Evolutionary conservation across 2,113 vertebrate species (phyloP).

Genomic region (Himantopus leucocephalus): DNA sequence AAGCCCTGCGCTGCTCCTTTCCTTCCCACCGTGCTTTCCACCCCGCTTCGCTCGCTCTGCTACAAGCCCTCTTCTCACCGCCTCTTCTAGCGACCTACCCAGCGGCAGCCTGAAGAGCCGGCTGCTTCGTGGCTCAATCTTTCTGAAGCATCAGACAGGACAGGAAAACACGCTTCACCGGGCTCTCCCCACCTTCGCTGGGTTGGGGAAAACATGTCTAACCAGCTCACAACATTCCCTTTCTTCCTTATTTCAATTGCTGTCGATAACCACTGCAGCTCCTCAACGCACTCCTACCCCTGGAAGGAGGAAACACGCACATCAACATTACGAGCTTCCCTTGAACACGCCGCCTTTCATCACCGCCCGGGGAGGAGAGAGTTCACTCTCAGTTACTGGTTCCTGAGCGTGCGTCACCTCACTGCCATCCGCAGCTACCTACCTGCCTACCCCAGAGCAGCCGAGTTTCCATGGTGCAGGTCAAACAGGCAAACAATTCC

Average conservation of each 20-base stretch:
- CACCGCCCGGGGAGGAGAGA: background rate
- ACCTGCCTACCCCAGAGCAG: background rate
- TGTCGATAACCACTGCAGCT: background rate
- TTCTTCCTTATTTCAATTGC: background rate
- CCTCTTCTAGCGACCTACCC: too few relatives aligned
- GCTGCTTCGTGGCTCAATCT: background rate
- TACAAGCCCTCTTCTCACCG: background rate
- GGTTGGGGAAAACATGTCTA: background rate
- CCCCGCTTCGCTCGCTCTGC: background rate
- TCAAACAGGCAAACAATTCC: background rate
- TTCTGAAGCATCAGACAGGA: background rate
- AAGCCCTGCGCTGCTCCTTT: background rate
- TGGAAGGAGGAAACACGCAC: background rate
- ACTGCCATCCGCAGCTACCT: rapidly evolving
- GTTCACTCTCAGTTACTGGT: rapidly evolving
- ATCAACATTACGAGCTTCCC: background rate
- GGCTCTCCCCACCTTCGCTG: background rate
- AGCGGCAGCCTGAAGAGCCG: background rate
- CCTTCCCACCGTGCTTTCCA: too few relatives aligned
- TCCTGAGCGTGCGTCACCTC: rapidly evolving
- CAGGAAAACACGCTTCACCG: background rate
- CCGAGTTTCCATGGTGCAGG: rapidly evolving
- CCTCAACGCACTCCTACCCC: background rate
- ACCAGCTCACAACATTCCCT: background rate
- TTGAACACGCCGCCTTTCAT: background rate